Evolutionary conservation across 2,888 invertebrate species (phyloP).

Genomic region (Pecten maximus): DNA sequence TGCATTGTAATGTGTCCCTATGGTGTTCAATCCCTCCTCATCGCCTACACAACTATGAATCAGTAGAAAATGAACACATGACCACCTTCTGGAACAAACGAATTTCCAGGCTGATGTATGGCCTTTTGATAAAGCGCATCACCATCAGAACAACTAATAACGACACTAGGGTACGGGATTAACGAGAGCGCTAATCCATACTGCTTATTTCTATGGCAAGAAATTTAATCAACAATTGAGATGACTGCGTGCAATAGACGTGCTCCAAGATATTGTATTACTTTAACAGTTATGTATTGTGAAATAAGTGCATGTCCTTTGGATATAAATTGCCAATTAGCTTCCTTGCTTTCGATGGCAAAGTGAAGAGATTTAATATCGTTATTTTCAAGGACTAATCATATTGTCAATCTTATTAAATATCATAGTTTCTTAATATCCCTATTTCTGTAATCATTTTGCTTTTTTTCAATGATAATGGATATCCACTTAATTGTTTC

Average conservation of each 20-base stretch:
- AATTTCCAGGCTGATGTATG: no score
- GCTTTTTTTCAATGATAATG: no score
- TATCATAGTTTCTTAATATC: neutral
- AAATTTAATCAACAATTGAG: neutral
- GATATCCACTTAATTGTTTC: no score
- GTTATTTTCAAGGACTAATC: neutral
- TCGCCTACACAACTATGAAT: neutral
- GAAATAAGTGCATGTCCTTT: neutral
- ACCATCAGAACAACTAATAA: no score
- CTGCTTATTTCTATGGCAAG: neutral
- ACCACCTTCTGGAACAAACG: no score
- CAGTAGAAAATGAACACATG: no score
- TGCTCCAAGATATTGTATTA: neutral
- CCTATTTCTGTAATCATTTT: neutral
- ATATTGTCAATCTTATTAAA: neutral
- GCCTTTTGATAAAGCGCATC: no score
- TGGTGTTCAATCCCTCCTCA: neutral
- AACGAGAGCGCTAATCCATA: neutral
- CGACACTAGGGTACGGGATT: no score
- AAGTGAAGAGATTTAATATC: neutral
- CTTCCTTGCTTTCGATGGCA: neutral
- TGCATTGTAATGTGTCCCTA: neutral
- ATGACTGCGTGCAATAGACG: neutral
- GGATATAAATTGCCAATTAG: neutral
- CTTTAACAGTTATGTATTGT: neutral